Evolutionary conservation across 2,113 vertebrate genomes (phyloP).

Genomic region (Bambusicola thoracicus): DNA sequence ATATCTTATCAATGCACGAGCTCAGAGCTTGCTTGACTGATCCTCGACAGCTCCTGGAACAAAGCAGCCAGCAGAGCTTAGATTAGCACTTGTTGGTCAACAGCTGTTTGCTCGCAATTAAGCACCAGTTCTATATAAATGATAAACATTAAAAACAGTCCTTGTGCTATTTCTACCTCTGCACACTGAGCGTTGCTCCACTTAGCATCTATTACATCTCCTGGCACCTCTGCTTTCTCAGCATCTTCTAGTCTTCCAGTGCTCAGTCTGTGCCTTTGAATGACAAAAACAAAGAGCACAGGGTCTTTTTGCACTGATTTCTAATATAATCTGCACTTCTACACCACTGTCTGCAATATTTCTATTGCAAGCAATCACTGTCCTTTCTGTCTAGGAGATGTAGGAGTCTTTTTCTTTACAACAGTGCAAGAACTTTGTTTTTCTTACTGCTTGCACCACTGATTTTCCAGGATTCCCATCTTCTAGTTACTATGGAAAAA

Average conservation of each 20-base stretch:
- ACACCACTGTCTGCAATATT: neutral
- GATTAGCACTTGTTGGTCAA: neutral
- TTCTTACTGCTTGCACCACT: constrained; percentile 39
- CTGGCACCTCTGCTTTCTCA: neutral
- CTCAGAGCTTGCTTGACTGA: neutral
- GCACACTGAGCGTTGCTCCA: neutral
- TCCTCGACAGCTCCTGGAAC: neutral
- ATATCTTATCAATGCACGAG: neutral
- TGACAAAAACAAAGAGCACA: neutral
- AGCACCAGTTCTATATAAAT: neutral
- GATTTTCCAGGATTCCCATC: constrained; percentile 33
- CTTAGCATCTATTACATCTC: neutral
- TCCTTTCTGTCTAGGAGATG: neutral
- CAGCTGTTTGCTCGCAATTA: neutral
- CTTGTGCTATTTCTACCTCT: neutral
- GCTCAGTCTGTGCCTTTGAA: neutral
- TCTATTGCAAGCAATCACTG: neutral
- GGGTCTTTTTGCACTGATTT: neutral
- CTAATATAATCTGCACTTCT: neutral
- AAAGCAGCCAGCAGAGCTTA: neutral
- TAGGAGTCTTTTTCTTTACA: constrained; percentile 17
- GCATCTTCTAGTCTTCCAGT: neutral
- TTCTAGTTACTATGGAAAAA: neutral
- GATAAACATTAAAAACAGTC: neutral
- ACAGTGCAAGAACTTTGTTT: constrained; percentile 18